A percentile compares a stretch with the other conserved stretches of the same genome.
Evolutionary conservation across 2,888 invertebrate species (phyloP).

Genomic region (Cenopis cana): DNA sequence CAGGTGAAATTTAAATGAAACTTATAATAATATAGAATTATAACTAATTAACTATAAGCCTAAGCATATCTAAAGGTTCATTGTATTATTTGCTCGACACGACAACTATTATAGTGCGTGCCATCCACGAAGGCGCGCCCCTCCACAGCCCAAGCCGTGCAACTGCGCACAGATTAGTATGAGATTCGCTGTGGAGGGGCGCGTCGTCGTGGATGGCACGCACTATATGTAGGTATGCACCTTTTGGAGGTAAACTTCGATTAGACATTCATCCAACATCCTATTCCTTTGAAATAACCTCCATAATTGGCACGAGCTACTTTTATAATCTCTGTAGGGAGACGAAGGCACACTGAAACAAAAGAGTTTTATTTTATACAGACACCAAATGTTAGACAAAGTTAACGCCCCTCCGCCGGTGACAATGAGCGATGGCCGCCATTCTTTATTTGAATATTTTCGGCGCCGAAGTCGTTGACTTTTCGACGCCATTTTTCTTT

Average conservation of each 20-base stretch:
- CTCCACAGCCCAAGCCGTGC: too few species aligned
- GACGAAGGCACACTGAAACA: conserved; percentile 1
- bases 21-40: too few species aligned
- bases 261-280: neutral
- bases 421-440: conserved; percentile 44
- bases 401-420: conserved; percentile 29
- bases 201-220: too few species aligned
- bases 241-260: neutral
- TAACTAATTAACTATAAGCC: too few species aligned
- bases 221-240: too few species aligned
- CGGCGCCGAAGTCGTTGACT: conserved; percentile 42
- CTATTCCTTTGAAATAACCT: neutral
- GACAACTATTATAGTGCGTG: too few species aligned
- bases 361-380: conserved; percentile 17
- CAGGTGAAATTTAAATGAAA: too few species aligned
- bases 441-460: conserved; percentile 44
- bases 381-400: conserved; percentile 14
- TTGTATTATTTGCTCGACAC: too few species aligned
- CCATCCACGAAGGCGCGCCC: too few species aligned
- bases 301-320: neutral
- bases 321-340: neutral
- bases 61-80: too few species aligned
- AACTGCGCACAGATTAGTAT: too few species aligned
- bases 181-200: too few species aligned
- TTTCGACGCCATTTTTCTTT: conserved; percentile 43